These are phyloP conservation scores for Scaptomyza flava DNA, from an alignment of 2,888 invertebrate species.

Conservation along the genomic window DNA sequence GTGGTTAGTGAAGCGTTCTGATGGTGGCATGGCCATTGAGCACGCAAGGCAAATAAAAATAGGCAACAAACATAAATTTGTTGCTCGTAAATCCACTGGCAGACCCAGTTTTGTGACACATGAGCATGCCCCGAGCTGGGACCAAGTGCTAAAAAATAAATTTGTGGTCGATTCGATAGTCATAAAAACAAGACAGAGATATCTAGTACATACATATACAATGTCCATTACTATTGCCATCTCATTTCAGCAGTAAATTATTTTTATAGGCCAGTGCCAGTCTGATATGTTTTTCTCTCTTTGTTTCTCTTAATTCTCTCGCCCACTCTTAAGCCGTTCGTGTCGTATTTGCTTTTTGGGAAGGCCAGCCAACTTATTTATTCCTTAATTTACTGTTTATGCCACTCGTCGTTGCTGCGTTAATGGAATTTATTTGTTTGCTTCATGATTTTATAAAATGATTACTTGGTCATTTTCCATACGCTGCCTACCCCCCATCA, in stretches of 20 bases:
- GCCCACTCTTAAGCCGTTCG: constrained; percentile 4
- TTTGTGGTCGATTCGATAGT: constrained; percentile 80
- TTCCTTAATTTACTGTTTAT: constrained; percentile 75
- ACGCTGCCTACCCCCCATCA: constrained; percentile 31
- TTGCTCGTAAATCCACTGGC: constrained; percentile 76
- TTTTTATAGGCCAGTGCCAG: constrained; percentile 63
- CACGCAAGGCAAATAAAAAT: constrained; percentile 80
- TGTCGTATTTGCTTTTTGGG: constrained; percentile 14
- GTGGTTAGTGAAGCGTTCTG: constrained; percentile 12
- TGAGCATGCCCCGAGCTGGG: constrained; percentile 70
- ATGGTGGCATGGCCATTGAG: constrained; percentile 67
- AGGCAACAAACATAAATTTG: constrained; percentile 78
- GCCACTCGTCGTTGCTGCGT: constrained; percentile 49
- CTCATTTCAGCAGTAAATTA: constrained; percentile 57
- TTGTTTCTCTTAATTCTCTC: background rate
- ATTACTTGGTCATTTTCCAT: constrained; percentile 71
- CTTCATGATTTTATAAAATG: constrained; percentile 67
- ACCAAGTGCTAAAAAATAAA: constrained; percentile 80
- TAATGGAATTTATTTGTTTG: constrained; percentile 47
- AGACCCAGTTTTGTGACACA: constrained; percentile 51
- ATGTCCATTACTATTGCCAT: constrained; percentile 27
- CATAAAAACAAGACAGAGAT: constrained; percentile 66
- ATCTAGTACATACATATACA: constrained; percentile 18
- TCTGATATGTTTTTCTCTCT: constrained; percentile 1
- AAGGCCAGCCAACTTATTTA: constrained; percentile 30